These are phyloP conservation scores for Drosophila orosa DNA, from an alignment of 1,140 invertebrate species.

Conservation along the genomic window DNA sequence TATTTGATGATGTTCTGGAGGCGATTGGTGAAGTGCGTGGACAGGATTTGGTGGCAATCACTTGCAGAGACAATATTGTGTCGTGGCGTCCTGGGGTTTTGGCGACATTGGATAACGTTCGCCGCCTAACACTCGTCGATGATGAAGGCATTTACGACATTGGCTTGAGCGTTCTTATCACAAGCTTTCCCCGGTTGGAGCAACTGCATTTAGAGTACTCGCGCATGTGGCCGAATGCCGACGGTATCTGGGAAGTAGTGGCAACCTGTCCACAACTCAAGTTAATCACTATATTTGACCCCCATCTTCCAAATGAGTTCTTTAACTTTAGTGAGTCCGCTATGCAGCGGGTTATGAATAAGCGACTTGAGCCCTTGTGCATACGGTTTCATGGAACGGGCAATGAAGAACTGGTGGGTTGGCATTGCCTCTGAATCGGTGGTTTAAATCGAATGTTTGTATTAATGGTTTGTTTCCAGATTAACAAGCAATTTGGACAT, in stretches of 20 bases:
- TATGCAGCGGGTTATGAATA: slow-evolving; percentile 15
- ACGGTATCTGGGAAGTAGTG: slow-evolving; percentile 31
- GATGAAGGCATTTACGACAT: slow-evolving; percentile 19
- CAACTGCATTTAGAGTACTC: slow-evolving; percentile 29
- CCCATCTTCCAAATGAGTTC: slow-evolving; percentile 9
- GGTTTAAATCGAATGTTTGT: neutral
- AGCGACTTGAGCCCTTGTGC: neutral
- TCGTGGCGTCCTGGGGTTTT: neutral
- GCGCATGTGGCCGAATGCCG: slow-evolving; percentile 14
- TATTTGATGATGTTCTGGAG: slow-evolving; percentile 1
- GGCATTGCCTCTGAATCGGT: neutral
- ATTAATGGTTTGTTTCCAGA: slow-evolving; percentile 2
- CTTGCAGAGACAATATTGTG: slow-evolving; percentile 28
- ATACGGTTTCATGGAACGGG: slow-evolving; percentile 24
- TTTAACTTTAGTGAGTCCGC: slow-evolving; percentile 2
- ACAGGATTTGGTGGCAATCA: slow-evolving; percentile 23
- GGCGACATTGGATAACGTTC: slow-evolving; percentile 5
- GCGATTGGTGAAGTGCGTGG: slow-evolving; percentile 18
- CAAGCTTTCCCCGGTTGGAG: slow-evolving; percentile 27
- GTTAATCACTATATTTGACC: slow-evolving; percentile 4
- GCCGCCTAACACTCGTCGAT: slow-evolving; percentile 23
- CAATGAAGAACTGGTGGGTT: slow-evolving; percentile 19
- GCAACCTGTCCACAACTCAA: slow-evolving; percentile 20
- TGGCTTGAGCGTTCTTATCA: slow-evolving; percentile 5
- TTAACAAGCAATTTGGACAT: slow-evolving; percentile 23